phyloP scores from a whole-genome alignment of 2,797 vertebrate species.

The Halcyon leucocephala region DNA sequence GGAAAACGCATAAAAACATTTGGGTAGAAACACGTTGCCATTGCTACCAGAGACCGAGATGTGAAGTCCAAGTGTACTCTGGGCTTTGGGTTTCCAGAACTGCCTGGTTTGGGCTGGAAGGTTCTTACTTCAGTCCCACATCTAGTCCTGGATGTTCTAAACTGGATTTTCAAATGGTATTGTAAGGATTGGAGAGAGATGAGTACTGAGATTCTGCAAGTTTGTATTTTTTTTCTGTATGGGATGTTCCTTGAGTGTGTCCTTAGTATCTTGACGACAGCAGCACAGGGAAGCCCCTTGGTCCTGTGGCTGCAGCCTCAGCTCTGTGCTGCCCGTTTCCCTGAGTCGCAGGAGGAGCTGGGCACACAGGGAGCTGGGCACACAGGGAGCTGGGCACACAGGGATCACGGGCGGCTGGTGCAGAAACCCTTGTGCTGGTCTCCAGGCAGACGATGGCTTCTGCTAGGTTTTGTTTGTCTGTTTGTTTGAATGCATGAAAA shows the following conservation, averaged over 20 bases:
- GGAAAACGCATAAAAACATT: neutral
- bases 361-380: neutral
- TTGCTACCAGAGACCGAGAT: neutral
- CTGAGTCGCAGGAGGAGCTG: accelerated
- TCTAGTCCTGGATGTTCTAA: neutral
- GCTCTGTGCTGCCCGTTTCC: neutral
- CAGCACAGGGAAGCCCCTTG: accelerated
- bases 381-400: neutral
- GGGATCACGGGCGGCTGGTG: neutral
- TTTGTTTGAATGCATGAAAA: neutral
- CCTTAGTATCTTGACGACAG: neutral
- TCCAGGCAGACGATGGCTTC: neutral
- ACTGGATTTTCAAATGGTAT: neutral
- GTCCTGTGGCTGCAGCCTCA: neutral
- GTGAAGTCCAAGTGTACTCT: accelerated
- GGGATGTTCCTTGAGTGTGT: neutral
- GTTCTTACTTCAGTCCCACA: neutral
- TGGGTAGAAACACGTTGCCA: accelerated
- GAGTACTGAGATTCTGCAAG: neutral
- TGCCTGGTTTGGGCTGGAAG: neutral
- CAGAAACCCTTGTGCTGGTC: neutral
- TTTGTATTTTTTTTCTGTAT: neutral
- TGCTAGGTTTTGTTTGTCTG: neutral
- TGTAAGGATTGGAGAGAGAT: neutral
- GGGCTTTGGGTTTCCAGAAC: neutral